Conservation (phyloP, 2,113 vertebrate genomes). For the Lutjanus erythropterus region DNA sequence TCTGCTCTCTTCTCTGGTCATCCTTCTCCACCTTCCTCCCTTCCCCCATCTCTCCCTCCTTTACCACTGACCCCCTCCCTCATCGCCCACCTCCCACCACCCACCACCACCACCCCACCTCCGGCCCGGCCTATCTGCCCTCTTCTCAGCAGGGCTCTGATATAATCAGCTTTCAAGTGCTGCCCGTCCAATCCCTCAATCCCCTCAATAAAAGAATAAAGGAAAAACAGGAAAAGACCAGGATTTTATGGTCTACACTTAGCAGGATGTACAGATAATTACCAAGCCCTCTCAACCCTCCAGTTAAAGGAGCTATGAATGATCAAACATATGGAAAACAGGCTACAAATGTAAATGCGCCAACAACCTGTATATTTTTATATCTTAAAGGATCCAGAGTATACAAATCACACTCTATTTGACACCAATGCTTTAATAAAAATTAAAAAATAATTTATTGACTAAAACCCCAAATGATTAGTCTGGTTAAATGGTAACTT, state of each 20-base stretch:
- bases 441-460: not conserved
- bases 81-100: too few relatives aligned
- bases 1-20: slow-evolving; percentile 45
- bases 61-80: slow-evolving; percentile 47
- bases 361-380: not conserved
- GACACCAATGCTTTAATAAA: not conserved
- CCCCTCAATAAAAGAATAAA: slow-evolving; percentile 75
- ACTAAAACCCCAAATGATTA: not conserved
- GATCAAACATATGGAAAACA: slow-evolving; percentile 40
- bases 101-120: slow-evolving; percentile 54
- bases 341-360: slow-evolving; percentile 14
- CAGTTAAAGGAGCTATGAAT: slow-evolving; percentile 23
- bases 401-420: not conserved
- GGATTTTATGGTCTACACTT: slow-evolving; percentile 71
- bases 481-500: not conserved
- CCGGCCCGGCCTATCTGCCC: slow-evolving; percentile 55
- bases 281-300: slow-evolving; percentile 45
- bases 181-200: slow-evolving; percentile 68
- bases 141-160: slow-evolving; percentile 69
- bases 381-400: slow-evolving; percentile 3
- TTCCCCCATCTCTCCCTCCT: slow-evolving; percentile 42
- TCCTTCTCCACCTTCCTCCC: slow-evolving; percentile 45
- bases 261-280: slow-evolving; percentile 73
- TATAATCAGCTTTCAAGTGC: slow-evolving; percentile 80
- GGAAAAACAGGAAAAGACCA: slow-evolving; percentile 65